Percentiles rank a stretch among this genome's conserved stretches.
Evolutionary conservation across 2,113 vertebrate species (phyloP).

Genomic region (crab-eating macaque (Macaca fascicularis)): DNA sequence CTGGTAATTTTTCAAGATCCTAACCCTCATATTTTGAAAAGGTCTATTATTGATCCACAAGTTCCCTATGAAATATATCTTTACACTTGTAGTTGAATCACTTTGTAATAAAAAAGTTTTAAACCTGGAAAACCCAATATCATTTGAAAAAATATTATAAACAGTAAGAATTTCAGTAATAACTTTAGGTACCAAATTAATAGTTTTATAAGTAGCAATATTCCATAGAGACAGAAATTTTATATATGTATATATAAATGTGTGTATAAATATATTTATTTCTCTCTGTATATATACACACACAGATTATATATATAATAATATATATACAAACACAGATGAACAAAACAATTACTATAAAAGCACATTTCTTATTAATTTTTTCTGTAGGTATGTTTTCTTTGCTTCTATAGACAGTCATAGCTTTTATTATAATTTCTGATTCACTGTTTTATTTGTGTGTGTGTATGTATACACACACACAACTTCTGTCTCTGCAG

Average conservation of each 20-base stretch:
- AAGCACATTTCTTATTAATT: not conserved
- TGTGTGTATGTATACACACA: not conserved
- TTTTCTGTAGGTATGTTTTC: not conserved
- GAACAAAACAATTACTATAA: not conserved
- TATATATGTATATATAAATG: not conserved
- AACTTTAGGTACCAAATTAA: not conserved
- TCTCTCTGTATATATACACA: no score
- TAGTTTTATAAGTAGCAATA: not conserved
- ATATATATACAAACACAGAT: no score
- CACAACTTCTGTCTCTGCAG: not conserved
- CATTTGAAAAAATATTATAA: not conserved
- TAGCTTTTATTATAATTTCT: not conserved
- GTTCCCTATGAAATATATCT: slow-evolving; percentile 49
- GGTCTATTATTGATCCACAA: not conserved
- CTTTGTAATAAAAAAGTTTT: slow-evolving; percentile 45
- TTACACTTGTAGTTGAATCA: slow-evolving; percentile 39
- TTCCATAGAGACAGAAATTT: not conserved
- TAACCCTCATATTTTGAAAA: slow-evolving; percentile 45
- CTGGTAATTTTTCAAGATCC: slow-evolving; percentile 51
- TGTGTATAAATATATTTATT: no score
- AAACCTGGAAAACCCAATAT: not conserved
- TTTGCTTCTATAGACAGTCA: not conserved
- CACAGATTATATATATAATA: no score
- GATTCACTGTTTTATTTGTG: not conserved
- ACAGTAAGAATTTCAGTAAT: not conserved